These are phyloP conservation scores for Lacanobia oleracea DNA, from an alignment of 2,888 invertebrate genomes.

Conservation along the genomic window DNA sequence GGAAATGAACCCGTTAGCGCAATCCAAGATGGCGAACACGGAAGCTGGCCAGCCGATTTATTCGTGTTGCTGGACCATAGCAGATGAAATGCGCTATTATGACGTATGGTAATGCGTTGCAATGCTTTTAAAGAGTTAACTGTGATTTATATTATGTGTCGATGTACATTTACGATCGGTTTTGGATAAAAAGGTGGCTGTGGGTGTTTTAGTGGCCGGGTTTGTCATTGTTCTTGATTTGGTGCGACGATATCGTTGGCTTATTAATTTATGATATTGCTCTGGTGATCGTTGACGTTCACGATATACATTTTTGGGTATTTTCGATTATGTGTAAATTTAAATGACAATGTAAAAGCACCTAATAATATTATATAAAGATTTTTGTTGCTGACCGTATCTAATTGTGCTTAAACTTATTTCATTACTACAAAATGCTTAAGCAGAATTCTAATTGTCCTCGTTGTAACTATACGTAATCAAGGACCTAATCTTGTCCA, in stretches of 20 bases:
- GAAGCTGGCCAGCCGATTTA: conserved; percentile 82
- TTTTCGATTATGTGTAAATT: no score
- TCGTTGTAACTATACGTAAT: background rate
- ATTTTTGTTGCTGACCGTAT: no score
- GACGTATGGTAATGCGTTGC: conserved; percentile 68
- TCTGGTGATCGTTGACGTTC: background rate
- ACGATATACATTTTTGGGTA: no score
- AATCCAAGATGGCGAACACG: conserved; percentile 87
- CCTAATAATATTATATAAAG: no score
- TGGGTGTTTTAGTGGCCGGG: background rate
- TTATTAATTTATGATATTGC: background rate
- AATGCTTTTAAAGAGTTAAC: conserved; percentile 51
- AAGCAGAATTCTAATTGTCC: no score
- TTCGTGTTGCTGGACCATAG: conserved; percentile 79
- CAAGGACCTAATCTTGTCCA: background rate
- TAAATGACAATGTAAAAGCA: no score
- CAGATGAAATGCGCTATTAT: conserved; percentile 69
- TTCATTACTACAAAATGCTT: no score
- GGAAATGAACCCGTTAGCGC: conserved; percentile 90
- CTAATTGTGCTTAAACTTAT: no score
- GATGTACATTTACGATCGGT: conserved; percentile 39
- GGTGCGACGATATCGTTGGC: background rate
- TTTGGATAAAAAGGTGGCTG: conserved; percentile 10
- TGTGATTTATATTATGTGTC: conserved; percentile 49
- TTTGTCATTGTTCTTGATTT: conserved; percentile 18